Conservation (phyloP, 2,113 vertebrate genomes). For the Cottus gobio region DNA sequence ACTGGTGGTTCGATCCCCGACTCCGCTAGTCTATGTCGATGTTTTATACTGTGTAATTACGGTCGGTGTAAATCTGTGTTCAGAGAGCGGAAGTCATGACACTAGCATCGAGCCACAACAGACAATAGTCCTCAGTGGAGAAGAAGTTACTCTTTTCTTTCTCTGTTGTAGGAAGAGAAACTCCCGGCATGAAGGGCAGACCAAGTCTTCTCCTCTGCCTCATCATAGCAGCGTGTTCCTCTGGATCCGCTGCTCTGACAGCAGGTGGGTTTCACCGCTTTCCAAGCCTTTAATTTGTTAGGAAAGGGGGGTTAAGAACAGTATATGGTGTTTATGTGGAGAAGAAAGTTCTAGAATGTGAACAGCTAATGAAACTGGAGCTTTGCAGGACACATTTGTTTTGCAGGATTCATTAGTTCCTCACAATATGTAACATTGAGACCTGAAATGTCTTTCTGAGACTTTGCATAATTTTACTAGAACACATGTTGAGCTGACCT, state of each 20-base stretch:
- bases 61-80: too few relatives aligned
- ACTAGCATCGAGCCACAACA: too few relatives aligned
- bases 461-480: neutral
- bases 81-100: neutral
- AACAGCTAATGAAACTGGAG: too few relatives aligned
- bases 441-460: neutral
- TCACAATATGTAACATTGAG: neutral
- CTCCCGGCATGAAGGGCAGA: slow-evolving; percentile 56
- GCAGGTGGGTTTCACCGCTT: slow-evolving; percentile 63
- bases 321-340: too few relatives aligned
- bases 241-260: slow-evolving; percentile 32
- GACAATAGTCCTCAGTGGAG: neutral
- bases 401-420: too few relatives aligned
- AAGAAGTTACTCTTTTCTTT: neutral
- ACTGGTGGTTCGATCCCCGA: too few relatives aligned
- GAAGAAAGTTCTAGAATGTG: too few relatives aligned
- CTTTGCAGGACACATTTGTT: neutral
- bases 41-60: neutral
- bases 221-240: slow-evolving; percentile 52
- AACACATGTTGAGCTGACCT: neutral
- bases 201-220: slow-evolving; percentile 53
- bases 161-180: slow-evolving; percentile 39
- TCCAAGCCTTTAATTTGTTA: too few relatives aligned
- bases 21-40: too few relatives aligned
- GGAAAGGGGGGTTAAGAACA: too few relatives aligned